Evolutionary conservation across 2,888 invertebrate species (phyloP).

Genomic region (Andrena trimmerana): DNA sequence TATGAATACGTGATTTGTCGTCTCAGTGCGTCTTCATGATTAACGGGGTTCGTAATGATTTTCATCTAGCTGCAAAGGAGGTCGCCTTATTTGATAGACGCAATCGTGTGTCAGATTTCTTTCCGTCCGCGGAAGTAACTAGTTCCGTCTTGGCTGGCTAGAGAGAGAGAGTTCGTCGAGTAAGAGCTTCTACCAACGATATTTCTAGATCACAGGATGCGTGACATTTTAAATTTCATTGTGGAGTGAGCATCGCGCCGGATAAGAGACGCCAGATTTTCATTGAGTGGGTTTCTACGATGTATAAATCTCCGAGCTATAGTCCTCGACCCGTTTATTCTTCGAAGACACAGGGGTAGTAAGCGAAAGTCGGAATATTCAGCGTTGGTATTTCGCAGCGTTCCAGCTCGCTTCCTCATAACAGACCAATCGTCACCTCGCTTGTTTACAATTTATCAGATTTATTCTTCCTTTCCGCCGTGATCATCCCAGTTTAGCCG

Average conservation of each 20-base stretch:
- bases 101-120: not conserved
- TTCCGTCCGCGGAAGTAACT: not conserved
- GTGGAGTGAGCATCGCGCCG: slow-evolving; percentile 42
- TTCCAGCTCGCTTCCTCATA: not conserved
- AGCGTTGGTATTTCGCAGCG: slow-evolving; percentile 6
- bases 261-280: slow-evolving; percentile 59
- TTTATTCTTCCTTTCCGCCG: slow-evolving; percentile 26
- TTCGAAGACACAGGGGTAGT: slow-evolving; percentile 9
- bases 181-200: slow-evolving; percentile 7
- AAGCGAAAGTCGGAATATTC: slow-evolving; percentile 37
- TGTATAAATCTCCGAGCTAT: slow-evolving; percentile 43
- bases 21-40: not conserved
- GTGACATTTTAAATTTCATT: slow-evolving; percentile 55
- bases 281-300: slow-evolving; percentile 51
- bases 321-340: slow-evolving; percentile 54
- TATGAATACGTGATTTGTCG: not conserved
- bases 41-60: not conserved
- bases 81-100: too few relatives aligned
- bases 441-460: slow-evolving; percentile 35
- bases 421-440: slow-evolving; percentile 8
- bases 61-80: not conserved
- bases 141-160: slow-evolving; percentile 9
- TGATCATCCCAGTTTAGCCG: slow-evolving; percentile 9
- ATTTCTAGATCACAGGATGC: slow-evolving; percentile 30
- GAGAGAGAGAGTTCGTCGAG: slow-evolving; percentile 6